Evolutionary conservation across 2,888 invertebrate genomes (phyloP), one percentile per base, ranked within the genome.

Genomic region (Morpho achilles): DNA sequence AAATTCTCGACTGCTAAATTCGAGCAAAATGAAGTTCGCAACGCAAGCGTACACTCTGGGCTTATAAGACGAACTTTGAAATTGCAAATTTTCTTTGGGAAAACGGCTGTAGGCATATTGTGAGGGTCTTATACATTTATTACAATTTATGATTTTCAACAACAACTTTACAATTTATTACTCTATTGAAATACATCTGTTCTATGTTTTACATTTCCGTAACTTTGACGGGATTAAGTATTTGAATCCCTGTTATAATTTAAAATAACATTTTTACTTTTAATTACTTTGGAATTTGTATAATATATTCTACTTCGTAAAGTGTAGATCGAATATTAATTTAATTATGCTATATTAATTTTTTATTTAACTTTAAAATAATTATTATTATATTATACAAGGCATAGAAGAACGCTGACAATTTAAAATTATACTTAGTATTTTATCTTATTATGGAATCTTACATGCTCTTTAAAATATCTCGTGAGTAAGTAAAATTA

Each of bases 31-130:
- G 46, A 56, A 59, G 51, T 59, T 61, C 32, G 51, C 50, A 61
- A 61, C 57, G 50, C 59, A 56, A 42, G 60, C 46, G 54, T 51
- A 59, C 63, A 57, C 47, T 43, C 44, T 45, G 58, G 53, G 61
- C 54, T 59, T 60, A 59, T 60, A 61, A 54, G 57, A 48, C 59
- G 55, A 56, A 61, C 59, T 66, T 65, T 67, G 60, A 63, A 67
- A 68, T 68, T 68, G 66, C 66, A 66, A 68, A 68, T 68, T 64
- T 68, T 64, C 62, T 67, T 58, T 42, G 65, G 64, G 64, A 60
- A 64, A 64, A 63, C 64, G 56, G 56, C 32, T 32, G 32, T 32
- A 32, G 32, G 32, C 32, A 32, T 3, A 32, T 53, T 60, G 60
- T 46, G 47, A 56, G 58, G 60, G 51, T 61, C 67, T 66, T 66